Conservation (phyloP, 2,113 vertebrate species). For the Boulengeromyrus knoepffleri region DNA sequence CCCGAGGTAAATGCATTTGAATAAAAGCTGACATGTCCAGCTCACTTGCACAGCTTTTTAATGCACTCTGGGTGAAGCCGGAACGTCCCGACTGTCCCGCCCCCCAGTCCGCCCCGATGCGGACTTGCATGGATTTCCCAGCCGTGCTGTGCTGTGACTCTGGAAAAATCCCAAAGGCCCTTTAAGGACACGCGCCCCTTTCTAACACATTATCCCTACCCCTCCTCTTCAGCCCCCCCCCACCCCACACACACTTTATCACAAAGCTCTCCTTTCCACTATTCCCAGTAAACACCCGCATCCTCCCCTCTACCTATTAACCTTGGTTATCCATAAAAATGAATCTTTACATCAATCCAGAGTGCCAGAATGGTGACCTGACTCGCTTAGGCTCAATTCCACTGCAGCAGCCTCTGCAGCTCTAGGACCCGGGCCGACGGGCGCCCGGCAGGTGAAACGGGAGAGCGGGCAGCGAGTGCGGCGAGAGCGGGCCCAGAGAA, state of each 20-base stretch:
- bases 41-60: not conserved
- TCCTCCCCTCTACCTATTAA: conserved; percentile 24
- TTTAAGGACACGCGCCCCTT: conserved; percentile 42
- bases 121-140: not conserved
- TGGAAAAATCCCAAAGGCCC: conserved; percentile 48
- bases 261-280: conserved; percentile 43
- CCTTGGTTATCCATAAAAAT: conserved; percentile 4
- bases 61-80: not conserved
- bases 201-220: conserved; percentile 40
- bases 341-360: not conserved
- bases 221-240: conserved; percentile 43
- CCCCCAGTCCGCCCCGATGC: not conserved
- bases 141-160: not conserved
- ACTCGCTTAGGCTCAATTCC: conserved; percentile 53
- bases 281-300: conserved; percentile 58
- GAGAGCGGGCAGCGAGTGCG: conserved; percentile 49
- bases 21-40: conserved; percentile 6
- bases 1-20: conserved; percentile 2
- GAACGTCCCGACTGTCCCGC: not conserved
- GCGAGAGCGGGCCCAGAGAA: conserved; percentile 45
- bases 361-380: conserved; percentile 9
- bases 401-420: conserved; percentile 11
- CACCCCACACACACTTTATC: conserved; percentile 24
- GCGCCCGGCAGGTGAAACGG: conserved; percentile 30
- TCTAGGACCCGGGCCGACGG: not conserved